These are phyloP conservation scores for Diplogasteroides magnus DNA, from an alignment of 1,140 invertebrate genomes.

Conservation along the genomic window DNA sequence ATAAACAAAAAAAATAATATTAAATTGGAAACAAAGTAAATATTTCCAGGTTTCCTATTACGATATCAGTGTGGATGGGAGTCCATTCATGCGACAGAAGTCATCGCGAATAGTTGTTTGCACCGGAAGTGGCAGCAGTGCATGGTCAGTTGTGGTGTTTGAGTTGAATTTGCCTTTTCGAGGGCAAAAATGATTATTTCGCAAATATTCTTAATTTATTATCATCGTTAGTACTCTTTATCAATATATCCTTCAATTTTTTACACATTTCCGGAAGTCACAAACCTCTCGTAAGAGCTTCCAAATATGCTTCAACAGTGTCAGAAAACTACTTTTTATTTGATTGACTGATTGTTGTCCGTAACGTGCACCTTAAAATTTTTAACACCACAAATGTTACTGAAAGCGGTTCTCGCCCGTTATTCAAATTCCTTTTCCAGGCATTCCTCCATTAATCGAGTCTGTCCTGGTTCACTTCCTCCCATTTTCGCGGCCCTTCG, in stretches of 20 bases:
- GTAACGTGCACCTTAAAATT: too few species aligned
- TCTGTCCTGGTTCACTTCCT: slow-evolving; percentile 71
- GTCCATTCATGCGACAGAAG: slow-evolving; percentile 76
- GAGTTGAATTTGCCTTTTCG: slow-evolving; percentile 9
- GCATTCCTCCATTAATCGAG: slow-evolving; percentile 62
- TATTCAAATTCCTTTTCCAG: slow-evolving; percentile 1
- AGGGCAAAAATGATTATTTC: slow-evolving; percentile 66
- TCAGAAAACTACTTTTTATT: too few species aligned
- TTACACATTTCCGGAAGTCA: too few species aligned
- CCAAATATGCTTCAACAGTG: too few species aligned
- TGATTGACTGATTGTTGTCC: too few species aligned
- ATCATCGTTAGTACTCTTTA: too few species aligned
- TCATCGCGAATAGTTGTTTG: slow-evolving; percentile 89
- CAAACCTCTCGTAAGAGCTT: too few species aligned
- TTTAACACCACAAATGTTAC: slow-evolving; percentile 60
- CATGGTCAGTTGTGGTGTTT: slow-evolving; percentile 69
- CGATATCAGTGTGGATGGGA: slow-evolving; percentile 70
- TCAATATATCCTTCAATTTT: too few species aligned
- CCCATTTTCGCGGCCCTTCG: slow-evolving; percentile 66
- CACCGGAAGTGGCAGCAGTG: slow-evolving; percentile 94
- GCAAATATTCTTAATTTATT: too few species aligned
- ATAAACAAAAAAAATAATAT: too few species aligned
- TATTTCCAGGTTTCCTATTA: slow-evolving; percentile 75
- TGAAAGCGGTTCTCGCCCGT: background rate
- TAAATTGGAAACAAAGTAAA: slow-evolving; percentile 3